Evolutionary conservation across 2,113 vertebrate genomes (phyloP), one percentile per base, ranked within the genome.

Genomic region (Caloenas nicobarica): DNA sequence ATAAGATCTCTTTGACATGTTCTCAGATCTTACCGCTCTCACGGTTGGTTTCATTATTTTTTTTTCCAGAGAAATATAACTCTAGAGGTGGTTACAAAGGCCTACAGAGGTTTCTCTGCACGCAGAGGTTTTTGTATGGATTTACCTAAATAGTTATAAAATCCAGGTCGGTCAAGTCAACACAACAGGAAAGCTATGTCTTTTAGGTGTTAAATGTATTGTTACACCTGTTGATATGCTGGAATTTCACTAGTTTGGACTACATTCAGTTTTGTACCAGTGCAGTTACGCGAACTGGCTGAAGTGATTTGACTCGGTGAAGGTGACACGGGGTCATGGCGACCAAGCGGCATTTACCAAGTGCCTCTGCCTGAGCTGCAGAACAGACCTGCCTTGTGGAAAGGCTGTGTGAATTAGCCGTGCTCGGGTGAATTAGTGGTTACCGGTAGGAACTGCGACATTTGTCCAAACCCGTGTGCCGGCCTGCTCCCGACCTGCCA

Each of bases 211-310:
- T 36, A 84, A 81, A 71, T 15, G 17, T 34, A 42, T 44, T 36
- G 34, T 40, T 64, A 69, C 33, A n/a, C 14, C 33, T 69, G 26
- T 16, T 22, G 48, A 61, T 18, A 9, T 8, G 40, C 33, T 38
- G 22, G 5, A 16, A 28, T 79, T 72, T 57, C 29, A 34, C 48
- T 48, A 14, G 9, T 33, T 64, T 69, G 33, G 29, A 31, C 11
- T 42, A 11, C 1, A 2, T 2, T n/a, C 2, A 8, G 57, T 79
- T 86, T 72, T 77, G 6, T 60, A 34, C 34, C 0, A 0, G 31
- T 29, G 78, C 38, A 34, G 5, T 42, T 64, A 29, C 0, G 2
- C 72, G 51, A 91, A 74, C 28, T 16, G 36, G 16, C 13, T 85
- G 84, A 57, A 58, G 42, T 16, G 23, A 16, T 74, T 42, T 62